Conservation (phyloP, 2,888 invertebrate species). For the Embidobia sp. region DNA sequence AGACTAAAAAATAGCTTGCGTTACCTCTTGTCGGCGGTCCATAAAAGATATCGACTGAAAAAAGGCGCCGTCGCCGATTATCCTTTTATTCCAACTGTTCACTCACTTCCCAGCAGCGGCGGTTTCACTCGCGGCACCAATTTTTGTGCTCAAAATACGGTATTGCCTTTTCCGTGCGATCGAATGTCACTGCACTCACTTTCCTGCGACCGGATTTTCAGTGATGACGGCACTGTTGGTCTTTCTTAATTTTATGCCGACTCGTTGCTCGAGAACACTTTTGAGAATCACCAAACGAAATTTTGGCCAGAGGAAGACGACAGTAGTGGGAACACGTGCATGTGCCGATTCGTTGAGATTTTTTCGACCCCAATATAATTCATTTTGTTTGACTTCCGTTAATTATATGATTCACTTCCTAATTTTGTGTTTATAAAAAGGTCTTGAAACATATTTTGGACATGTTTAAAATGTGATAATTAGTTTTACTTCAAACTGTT, state of each 20-base stretch:
- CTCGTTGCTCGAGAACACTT: neutral
- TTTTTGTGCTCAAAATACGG: constrained; percentile 39
- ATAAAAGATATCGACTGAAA: constrained; percentile 66
- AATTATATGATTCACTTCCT: no score
- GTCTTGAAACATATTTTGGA: no score
- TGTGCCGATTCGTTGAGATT: no score
- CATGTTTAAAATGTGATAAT: no score
- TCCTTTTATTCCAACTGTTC: constrained; percentile 68
- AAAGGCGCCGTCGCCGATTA: constrained; percentile 64
- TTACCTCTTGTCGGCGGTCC: constrained; percentile 69
- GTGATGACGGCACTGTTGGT: constrained; percentile 27
- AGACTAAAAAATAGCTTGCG: constrained; percentile 69
- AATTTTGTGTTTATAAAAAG: no score
- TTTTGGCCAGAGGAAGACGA: no score
- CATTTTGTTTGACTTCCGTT: no score
- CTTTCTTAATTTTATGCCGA: constrained; percentile 3
- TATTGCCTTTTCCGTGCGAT: neutral
- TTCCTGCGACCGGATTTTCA: neutral
- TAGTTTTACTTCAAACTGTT: no score
- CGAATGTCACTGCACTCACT: constrained; percentile 37
- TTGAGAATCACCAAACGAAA: no score
- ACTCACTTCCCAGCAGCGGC: constrained; percentile 67
- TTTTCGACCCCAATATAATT: no score
- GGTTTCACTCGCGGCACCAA: constrained; percentile 68
- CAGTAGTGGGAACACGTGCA: no score